Conservation (phyloP, 2,888 invertebrate species). For the Amorpha juglandis region DNA sequence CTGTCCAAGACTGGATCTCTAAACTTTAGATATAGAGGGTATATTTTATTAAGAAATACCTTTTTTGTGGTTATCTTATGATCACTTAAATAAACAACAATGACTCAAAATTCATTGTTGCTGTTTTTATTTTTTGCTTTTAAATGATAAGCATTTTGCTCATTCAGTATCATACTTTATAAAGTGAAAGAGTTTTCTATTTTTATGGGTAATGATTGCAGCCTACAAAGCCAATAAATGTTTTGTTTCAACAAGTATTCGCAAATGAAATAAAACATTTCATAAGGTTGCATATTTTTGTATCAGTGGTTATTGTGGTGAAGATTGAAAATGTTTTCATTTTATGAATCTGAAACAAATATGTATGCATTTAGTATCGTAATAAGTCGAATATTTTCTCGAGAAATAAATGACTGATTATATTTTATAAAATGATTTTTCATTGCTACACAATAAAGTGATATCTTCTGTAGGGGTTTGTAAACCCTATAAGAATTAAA, state of each 20-base stretch:
- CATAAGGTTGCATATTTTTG: not conserved
- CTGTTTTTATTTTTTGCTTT: not conserved
- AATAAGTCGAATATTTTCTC: constrained; percentile 1
- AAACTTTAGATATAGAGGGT: constrained; percentile 67
- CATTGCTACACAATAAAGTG: not conserved
- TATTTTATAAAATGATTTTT: constrained; percentile 5
- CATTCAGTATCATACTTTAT: not conserved
- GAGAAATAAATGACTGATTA: constrained; percentile 31
- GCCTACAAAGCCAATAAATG: not conserved
- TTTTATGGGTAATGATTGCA: not conserved
- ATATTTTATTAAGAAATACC: too few relatives aligned
- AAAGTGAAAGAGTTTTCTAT: not conserved
- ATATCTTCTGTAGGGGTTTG: not conserved
- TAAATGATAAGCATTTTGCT: not conserved
- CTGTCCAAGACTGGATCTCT: constrained; percentile 89
- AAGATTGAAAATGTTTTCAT: not conserved
- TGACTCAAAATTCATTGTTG: too few relatives aligned
- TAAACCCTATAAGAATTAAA: not conserved
- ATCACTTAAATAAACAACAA: too few relatives aligned
- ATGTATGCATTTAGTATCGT: not conserved
- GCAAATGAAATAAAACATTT: not conserved
- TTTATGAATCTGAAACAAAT: constrained; percentile 24
- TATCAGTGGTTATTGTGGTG: not conserved
- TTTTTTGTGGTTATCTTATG: too few relatives aligned
- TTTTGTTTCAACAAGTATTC: not conserved